Conservation (phyloP, 2,113 vertebrate genomes). For the Stictonetta naevosa region DNA sequence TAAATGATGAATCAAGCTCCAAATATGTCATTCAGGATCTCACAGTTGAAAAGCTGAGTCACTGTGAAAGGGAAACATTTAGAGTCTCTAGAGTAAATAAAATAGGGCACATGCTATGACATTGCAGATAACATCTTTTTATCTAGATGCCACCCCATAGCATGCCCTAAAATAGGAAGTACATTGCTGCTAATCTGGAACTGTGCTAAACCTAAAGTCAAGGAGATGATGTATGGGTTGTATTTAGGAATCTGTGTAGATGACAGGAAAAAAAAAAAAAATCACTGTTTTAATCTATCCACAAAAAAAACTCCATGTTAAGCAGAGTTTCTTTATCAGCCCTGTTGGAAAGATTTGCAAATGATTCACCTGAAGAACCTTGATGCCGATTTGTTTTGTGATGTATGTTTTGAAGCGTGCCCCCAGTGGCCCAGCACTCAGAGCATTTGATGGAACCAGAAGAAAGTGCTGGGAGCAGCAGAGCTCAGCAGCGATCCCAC, state of each 20-base stretch:
- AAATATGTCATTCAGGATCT: background rate
- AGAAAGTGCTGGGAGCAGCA: background rate
- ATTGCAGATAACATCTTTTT: background rate
- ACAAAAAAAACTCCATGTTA: background rate
- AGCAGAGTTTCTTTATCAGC: background rate
- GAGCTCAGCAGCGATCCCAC: background rate
- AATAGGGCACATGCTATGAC: background rate
- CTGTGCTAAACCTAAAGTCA: background rate
- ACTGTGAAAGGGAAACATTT: background rate
- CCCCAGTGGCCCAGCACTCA: background rate
- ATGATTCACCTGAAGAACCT: background rate
- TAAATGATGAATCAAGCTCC: background rate
- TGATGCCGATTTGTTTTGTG: background rate
- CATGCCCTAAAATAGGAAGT: background rate
- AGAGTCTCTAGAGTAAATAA: background rate
- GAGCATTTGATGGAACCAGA: background rate
- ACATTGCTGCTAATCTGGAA: background rate
- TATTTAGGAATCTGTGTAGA: background rate
- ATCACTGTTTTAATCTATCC: background rate
- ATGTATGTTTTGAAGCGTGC: fast-evolving
- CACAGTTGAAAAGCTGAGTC: background rate
- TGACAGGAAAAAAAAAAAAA: too few relatives aligned
- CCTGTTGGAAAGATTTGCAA: background rate
- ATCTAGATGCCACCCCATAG: background rate
- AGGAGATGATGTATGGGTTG: background rate